Base-by-base conservation (phyloP, 1,140 invertebrate genomes). In the Psix sp. region DNA sequence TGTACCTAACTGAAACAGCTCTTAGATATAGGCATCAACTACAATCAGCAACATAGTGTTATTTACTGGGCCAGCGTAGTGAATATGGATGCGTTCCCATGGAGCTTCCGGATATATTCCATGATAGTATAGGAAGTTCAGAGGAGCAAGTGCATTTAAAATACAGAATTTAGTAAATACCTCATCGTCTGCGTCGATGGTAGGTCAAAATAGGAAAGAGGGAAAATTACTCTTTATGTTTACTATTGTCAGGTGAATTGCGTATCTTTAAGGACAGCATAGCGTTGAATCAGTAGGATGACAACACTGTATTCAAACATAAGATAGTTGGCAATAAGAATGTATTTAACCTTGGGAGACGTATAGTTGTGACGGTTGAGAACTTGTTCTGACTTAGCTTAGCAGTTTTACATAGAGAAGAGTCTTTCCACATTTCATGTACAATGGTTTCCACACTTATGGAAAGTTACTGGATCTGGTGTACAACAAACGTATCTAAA, bases 151-250 rank as follows among this genome's bases (percentile, higher is more conserved):
- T 5, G 4, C 21, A 24, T 24, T 5, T 9, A 5, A 4, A 24
- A 4, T 24, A 24, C 21, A 24, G 21, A 9, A 24, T 9, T 9
- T 24, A 5, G 21, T 9, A 5, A 24, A 24, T 9, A 5, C 21
- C 29, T 78, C 76, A 13, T 90, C 88, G 3, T 88, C 82, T 16
- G 63, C 20, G 65, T 89, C 84, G 3, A 90, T 82, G 3, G 74
- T 65, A 13, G 84, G 83, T 84, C 85, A 89, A 77, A 82, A 90
- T 10, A 88, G 72, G 68, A 86, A 85, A 35, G 59, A 76, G 20
- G 84, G 43, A 10, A 88, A 87, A 5, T 88, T 33, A 5, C 74
- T 54, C 76, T 90, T 90, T 83, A 88, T 89, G 51, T 81, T 80
- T 1, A 84, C 82, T 9, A 89, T 83, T 3, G 86, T 87, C n/a